A percentile compares a stretch with the other conserved stretches of the same genome.
Evolutionary conservation across 1,140 invertebrate genomes (phyloP).

Genomic region (Forficula auricularia): DNA sequence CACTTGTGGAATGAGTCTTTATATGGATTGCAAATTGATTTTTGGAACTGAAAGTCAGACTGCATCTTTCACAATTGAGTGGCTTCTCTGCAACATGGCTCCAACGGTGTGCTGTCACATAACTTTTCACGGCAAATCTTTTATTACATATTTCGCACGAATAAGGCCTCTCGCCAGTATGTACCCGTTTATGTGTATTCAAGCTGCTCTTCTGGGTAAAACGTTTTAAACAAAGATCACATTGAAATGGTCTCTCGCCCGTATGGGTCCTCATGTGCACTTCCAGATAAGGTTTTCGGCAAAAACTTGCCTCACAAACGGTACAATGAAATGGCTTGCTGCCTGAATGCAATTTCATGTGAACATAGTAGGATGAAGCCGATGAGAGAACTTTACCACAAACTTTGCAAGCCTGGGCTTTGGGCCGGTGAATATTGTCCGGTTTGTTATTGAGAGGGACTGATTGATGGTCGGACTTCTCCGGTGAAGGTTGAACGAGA

Average conservation of each 20-base stretch:
- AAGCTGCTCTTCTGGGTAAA: conserved; percentile 21
- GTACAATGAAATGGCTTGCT: conserved; percentile 64
- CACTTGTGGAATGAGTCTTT: conserved; percentile 47
- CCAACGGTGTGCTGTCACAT: conserved; percentile 57
- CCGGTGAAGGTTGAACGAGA: too few species aligned
- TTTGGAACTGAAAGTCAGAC: conserved; percentile 49
- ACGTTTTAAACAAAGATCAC: conserved; percentile 32
- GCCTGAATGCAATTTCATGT: conserved; percentile 60
- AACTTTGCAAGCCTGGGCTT: conserved; percentile 52
- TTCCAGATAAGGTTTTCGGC: conserved; percentile 50
- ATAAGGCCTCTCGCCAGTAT: conserved; percentile 40
- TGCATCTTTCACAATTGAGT: conserved; percentile 48
- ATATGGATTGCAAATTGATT: conserved; percentile 54
- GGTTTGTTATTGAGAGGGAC: neutral
- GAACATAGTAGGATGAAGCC: conserved; percentile 57
- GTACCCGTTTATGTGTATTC: conserved; percentile 19
- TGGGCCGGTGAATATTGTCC: conserved; percentile 26
- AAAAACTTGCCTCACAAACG: conserved; percentile 51
- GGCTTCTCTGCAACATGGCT: conserved; percentile 56
- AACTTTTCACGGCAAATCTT: conserved; percentile 57
- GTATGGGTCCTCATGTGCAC: conserved; percentile 63
- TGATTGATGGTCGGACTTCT: too few species aligned
- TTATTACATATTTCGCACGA: conserved; percentile 58
- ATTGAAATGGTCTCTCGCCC: conserved; percentile 59
- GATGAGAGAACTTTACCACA: conserved; percentile 58